phyloP scores from a whole-genome alignment of 2,113 vertebrate genomes.

The Illadopsis cleaveri region DNA sequence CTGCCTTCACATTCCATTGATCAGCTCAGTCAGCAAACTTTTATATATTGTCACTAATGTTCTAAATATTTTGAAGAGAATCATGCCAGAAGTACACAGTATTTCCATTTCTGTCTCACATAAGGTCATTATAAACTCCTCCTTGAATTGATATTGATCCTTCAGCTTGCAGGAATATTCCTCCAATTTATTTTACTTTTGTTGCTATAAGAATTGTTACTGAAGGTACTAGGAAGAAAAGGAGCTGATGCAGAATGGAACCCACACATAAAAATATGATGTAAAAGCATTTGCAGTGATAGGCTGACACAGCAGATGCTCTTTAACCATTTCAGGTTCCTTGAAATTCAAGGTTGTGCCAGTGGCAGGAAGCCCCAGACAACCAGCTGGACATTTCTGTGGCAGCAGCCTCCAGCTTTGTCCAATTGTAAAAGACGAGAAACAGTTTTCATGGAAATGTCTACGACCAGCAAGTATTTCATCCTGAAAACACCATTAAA shows the following conservation, averaged over 20 bases:
- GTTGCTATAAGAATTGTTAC: constrained; percentile 55
- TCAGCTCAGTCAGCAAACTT: constrained; percentile 80
- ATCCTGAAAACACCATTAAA: neutral
- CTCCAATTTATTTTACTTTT: constrained; percentile 61
- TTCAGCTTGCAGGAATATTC: constrained; percentile 63
- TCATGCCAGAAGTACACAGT: constrained; percentile 60
- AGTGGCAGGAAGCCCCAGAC: neutral
- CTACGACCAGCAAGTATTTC: constrained; percentile 11
- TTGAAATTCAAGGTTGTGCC: neutral
- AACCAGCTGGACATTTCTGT: neutral
- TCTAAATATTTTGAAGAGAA: constrained; percentile 79
- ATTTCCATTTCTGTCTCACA: constrained; percentile 70
- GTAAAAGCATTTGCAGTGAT: neutral
- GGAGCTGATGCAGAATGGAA: constrained; percentile 44
- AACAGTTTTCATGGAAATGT: neutral
- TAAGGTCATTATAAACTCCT: constrained; percentile 67
- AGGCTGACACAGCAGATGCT: constrained; percentile 51
- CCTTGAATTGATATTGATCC: constrained; percentile 73
- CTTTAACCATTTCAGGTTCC: constrained; percentile 39
- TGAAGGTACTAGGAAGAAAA: constrained; percentile 52
- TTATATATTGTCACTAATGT: constrained; percentile 73
- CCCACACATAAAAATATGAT: neutral
- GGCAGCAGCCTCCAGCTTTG: neutral
- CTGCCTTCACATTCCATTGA: constrained; percentile 83
- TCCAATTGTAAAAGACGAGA: neutral